A percentile compares a stretch with the other conserved stretches of the same genome.
Conservation (phyloP, 2,888 invertebrate genomes). For the Rhodophaea formosa region DNA sequence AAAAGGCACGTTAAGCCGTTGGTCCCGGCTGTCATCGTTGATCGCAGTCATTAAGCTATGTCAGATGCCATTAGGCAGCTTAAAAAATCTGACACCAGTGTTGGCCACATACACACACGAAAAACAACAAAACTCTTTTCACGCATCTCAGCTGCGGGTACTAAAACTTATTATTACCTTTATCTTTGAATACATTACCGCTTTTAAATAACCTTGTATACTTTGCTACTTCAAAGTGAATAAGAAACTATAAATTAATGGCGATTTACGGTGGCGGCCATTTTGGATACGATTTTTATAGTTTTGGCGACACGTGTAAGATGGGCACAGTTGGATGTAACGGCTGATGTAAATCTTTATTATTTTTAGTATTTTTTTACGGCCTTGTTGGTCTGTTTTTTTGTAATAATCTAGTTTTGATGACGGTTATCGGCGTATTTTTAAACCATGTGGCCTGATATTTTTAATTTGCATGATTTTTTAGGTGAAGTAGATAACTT, state of each 20-base stretch:
- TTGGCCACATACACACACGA: too few species aligned
- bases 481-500: too few species aligned
- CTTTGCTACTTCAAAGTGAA: neutral
- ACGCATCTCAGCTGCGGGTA: too few species aligned
- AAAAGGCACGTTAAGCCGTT: too few species aligned
- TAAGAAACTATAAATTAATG: constrained; percentile 8
- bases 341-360: neutral
- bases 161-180: neutral
- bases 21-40: too few species aligned
- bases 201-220: too few species aligned
- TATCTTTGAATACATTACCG: neutral
- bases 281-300: neutral
- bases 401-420: neutral
- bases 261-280: neutral
- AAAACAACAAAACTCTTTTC: too few species aligned
- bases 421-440: neutral
- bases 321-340: neutral
- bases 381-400: neutral
- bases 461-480: too few species aligned
- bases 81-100: too few species aligned
- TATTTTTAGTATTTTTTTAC: constrained; percentile 7
- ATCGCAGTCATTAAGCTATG: too few species aligned
- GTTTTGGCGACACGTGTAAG: constrained; percentile 7
- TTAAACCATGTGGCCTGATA: neutral
- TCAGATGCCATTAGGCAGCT: too few species aligned